A percentile compares a stretch with the other conserved stretches of the same genome.
Conservation (phyloP, 2,888 invertebrate species). For the Xanthorhoe spadicearia region DNA sequence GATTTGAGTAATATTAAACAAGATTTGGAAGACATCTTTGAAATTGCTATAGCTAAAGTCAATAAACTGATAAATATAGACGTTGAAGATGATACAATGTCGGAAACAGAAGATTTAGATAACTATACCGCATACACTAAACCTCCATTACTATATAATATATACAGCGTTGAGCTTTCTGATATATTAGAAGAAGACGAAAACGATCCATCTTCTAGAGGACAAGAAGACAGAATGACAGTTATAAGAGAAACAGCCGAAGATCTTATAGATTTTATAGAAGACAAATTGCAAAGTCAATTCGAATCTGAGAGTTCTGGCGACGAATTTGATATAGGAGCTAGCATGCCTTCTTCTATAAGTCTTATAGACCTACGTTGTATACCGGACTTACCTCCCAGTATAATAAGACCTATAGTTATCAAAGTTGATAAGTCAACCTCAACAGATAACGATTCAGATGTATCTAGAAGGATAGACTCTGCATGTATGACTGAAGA, state of each 20-base stretch:
- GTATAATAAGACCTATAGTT: constrained; percentile 73
- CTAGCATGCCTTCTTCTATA: constrained; percentile 66
- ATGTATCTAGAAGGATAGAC: constrained; percentile 67
- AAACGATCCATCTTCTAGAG: constrained; percentile 60
- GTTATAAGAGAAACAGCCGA: constrained; percentile 64
- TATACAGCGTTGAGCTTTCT: constrained; percentile 74
- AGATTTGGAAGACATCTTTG: constrained; percentile 73
- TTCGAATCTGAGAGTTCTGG: constrained; percentile 60
- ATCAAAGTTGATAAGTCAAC: constrained; percentile 74
- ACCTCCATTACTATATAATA: constrained; percentile 62
- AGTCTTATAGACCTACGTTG: constrained; percentile 75
- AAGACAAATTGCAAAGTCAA: constrained; percentile 63
- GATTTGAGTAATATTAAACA: constrained; percentile 74
- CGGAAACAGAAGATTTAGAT: constrained; percentile 74
- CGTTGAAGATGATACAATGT: constrained; percentile 69
- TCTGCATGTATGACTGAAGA: constrained; percentile 77
- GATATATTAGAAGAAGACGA: constrained; percentile 80
- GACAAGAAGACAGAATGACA: constrained; percentile 58
- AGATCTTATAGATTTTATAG: constrained; percentile 68
- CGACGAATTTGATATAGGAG: constrained; percentile 71
- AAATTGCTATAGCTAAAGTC: constrained; percentile 65
- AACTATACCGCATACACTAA: constrained; percentile 76
- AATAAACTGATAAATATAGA: constrained; percentile 56
- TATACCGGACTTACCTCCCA: constrained; percentile 77
- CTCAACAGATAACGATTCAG: constrained; percentile 73